Percentiles rank a stretch among this genome's conserved stretches.
These are phyloP conservation scores for Vanessa cardui DNA, from an alignment of 2,888 invertebrate species.

Conservation along the genomic window DNA sequence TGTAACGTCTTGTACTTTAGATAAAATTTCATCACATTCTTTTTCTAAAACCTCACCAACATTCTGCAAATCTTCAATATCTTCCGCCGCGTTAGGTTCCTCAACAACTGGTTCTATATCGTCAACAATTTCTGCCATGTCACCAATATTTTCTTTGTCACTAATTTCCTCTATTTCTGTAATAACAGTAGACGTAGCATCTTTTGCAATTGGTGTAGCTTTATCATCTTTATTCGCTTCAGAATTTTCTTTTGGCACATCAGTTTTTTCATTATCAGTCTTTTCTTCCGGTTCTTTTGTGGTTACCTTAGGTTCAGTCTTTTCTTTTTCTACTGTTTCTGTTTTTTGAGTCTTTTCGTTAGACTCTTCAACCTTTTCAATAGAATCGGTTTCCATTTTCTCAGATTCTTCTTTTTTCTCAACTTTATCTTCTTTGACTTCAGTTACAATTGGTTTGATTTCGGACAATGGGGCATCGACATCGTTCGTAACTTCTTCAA, in stretches of 20 bases:
- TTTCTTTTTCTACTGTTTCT: slow-evolving; percentile 27
- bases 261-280: slow-evolving; percentile 35
- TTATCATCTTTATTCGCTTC: slow-evolving; percentile 43
- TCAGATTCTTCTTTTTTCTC: slow-evolving; percentile 60
- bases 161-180: slow-evolving; percentile 69
- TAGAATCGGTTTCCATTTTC: slow-evolving; percentile 51
- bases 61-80: slow-evolving; percentile 69
- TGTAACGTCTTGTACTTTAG: slow-evolving; percentile 75
- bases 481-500: slow-evolving; percentile 49
- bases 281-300: slow-evolving; percentile 26
- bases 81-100: slow-evolving; percentile 60
- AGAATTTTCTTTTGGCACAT: slow-evolving; percentile 53
- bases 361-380: slow-evolving; percentile 45
- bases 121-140: slow-evolving; percentile 60
- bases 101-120: slow-evolving; percentile 67
- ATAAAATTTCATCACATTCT: slow-evolving; percentile 77
- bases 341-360: slow-evolving; percentile 48
- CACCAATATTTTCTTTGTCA: slow-evolving; percentile 57
- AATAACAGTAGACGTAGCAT: slow-evolving; percentile 51
- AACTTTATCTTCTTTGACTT: slow-evolving; percentile 51
- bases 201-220: slow-evolving; percentile 48
- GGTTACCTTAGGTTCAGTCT: slow-evolving; percentile 29
- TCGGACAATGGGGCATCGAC: slow-evolving; percentile 35
- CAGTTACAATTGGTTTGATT: slow-evolving; percentile 49
- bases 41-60: slow-evolving; percentile 74